A percentile compares a stretch with the other conserved stretches of the same genome.
Evolutionary conservation across 2,797 vertebrate genomes (phyloP).

Genomic region (Sphenopsis melanotis): DNA sequence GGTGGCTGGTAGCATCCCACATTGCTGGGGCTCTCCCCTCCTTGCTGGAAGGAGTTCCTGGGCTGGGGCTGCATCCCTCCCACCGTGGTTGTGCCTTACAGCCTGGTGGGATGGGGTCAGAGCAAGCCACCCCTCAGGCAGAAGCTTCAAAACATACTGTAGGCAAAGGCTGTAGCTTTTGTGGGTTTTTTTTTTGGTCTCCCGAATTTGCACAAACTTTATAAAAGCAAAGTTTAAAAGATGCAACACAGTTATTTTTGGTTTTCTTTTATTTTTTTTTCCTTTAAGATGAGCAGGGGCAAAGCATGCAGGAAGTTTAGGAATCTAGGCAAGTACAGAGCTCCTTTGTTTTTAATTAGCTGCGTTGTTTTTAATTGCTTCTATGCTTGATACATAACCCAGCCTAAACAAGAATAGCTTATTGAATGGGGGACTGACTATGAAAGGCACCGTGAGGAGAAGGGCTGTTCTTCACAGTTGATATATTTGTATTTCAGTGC

Average conservation of each 20-base stretch:
- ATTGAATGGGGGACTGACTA: constrained; percentile 51
- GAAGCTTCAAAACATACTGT: background rate
- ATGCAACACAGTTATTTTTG: background rate
- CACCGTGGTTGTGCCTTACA: background rate
- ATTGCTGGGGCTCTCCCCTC: background rate
- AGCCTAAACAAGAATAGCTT: constrained; percentile 62
- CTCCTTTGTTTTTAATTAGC: constrained; percentile 55
- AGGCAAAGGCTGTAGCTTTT: background rate
- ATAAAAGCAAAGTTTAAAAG: background rate
- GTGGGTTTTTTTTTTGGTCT: background rate
- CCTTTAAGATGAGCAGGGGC: background rate
- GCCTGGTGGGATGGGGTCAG: background rate
- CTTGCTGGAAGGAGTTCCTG: background rate
- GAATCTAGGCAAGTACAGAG: constrained; percentile 21
- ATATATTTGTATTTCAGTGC: constrained; percentile 60
- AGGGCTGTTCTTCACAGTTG: constrained; percentile 47
- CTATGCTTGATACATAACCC: constrained; percentile 61
- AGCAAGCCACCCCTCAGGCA: background rate
- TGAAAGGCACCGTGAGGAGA: constrained; percentile 53
- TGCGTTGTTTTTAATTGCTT: constrained; percentile 59
- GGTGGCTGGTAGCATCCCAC: background rate
- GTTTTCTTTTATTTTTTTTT: background rate
- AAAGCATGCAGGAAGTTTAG: background rate
- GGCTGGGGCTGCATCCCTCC: background rate
- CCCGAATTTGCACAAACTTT: background rate